A percentile compares a stretch with the other conserved stretches of the same genome.
Conservation (phyloP, 2,797 vertebrate genomes). For the Sebastiscus albofasciatus region DNA sequence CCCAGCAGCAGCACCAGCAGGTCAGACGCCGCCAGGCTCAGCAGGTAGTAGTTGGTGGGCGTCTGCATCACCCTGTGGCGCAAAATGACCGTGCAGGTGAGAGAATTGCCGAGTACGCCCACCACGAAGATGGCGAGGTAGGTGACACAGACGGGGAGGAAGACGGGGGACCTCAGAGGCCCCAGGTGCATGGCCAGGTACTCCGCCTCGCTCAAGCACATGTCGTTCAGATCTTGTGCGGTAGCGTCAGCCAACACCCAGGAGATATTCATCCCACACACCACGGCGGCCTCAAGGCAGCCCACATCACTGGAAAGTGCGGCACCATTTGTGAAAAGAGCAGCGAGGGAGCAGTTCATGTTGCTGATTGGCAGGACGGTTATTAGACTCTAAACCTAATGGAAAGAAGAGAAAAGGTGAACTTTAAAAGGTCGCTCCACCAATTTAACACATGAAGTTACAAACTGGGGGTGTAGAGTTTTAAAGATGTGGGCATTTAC, state of each 20-base stretch:
- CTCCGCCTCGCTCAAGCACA: constrained; percentile 65
- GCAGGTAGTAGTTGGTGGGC: constrained; percentile 83
- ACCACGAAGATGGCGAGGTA: constrained; percentile 80
- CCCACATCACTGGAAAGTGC: neutral
- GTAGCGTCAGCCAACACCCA: constrained; percentile 39
- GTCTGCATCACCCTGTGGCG: constrained; percentile 81
- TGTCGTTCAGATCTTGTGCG: constrained; percentile 43
- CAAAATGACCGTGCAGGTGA: constrained; percentile 81
- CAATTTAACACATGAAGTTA: neutral
- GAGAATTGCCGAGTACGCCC: constrained; percentile 78
- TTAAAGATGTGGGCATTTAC: neutral
- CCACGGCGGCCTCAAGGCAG: constrained; percentile 56
- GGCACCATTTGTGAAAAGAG: neutral
- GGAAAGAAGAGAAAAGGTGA: neutral
- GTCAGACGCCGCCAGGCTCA: constrained; percentile 84
- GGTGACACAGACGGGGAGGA: constrained; percentile 74
- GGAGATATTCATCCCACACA: constrained; percentile 67
- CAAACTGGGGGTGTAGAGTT: neutral
- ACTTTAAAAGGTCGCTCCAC: neutral
- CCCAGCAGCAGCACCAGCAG: constrained; percentile 82
- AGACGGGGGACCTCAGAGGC: constrained; percentile 64
- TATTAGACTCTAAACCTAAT: neutral
- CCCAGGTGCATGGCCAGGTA: constrained; percentile 69
- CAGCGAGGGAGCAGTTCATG: constrained; percentile 65
- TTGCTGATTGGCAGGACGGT: neutral